phyloP scores from a whole-genome alignment of 2,888 invertebrate species.

The Aphidoletes aphidimyza region DNA sequence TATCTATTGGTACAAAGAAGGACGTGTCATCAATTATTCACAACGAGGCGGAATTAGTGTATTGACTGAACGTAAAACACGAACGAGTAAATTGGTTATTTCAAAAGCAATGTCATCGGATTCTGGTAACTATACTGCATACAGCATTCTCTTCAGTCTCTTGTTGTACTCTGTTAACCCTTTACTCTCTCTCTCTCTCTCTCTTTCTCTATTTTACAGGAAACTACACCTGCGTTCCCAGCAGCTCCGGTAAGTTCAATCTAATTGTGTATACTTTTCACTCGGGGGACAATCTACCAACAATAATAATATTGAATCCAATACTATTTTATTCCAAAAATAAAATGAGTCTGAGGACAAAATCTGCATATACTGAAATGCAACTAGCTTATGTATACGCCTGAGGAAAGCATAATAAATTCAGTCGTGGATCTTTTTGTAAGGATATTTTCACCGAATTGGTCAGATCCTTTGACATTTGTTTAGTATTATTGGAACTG shows the following conservation, averaged over 20 bases:
- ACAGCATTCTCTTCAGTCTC: slow-evolving; percentile 75
- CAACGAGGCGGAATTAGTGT: slow-evolving; percentile 82
- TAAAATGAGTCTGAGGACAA: too few species aligned
- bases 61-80: slow-evolving; percentile 81
- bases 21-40: slow-evolving; percentile 80
- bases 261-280: not conserved
- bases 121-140: slow-evolving; percentile 86
- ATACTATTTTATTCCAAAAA: too few species aligned
- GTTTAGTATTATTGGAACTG: too few species aligned
- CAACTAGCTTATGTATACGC: too few species aligned
- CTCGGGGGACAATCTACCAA: too few species aligned
- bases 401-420: too few species aligned
- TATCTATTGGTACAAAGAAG: slow-evolving; percentile 83
- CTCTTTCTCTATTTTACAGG: not conserved
- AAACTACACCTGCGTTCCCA: slow-evolving; percentile 6
- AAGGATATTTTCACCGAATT: too few species aligned
- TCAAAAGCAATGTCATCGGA: slow-evolving; percentile 81
- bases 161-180: not conserved
- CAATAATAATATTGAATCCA: too few species aligned
- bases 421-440: too few species aligned
- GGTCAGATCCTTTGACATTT: too few species aligned
- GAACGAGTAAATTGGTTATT: slow-evolving; percentile 81
- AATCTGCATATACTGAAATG: too few species aligned
- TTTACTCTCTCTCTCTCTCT: not conserved
- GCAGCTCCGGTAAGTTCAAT: slow-evolving; percentile 9